phyloP scores from a whole-genome alignment of 2,797 vertebrate species.

The Enteromius paludinosus region DNA sequence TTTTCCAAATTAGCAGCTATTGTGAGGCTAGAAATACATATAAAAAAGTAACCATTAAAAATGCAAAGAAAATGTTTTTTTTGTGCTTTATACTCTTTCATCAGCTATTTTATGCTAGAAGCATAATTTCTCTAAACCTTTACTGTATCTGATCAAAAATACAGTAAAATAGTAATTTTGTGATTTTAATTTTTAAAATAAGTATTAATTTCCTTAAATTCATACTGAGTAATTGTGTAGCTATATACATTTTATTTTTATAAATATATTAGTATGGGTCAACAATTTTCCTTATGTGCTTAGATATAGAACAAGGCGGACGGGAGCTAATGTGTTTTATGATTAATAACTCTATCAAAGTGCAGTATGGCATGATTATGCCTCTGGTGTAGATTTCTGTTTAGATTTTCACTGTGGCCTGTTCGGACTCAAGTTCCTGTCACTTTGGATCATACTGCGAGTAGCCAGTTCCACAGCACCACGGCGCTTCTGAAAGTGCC shows the following conservation, averaged over 20 bases:
- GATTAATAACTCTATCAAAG: constrained; percentile 52
- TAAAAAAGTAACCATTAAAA: neutral
- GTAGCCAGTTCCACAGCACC: constrained; percentile 21
- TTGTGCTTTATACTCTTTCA: too few species aligned
- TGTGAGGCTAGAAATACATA: neutral
- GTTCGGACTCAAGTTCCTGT: constrained; percentile 46
- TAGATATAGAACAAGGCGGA: constrained; percentile 53
- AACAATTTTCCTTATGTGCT: neutral
- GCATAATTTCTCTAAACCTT: neutral
- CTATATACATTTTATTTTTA: neutral
- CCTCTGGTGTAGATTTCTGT: constrained; percentile 72
- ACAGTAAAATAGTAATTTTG: neutral
- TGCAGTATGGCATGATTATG: constrained; percentile 59
- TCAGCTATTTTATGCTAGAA: too few species aligned
- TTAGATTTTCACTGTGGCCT: constrained; percentile 67
- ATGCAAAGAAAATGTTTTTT: too few species aligned
- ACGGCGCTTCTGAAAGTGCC: constrained; percentile 31
- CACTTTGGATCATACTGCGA: constrained; percentile 59
- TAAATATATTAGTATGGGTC: neutral
- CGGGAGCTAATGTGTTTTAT: constrained; percentile 16
- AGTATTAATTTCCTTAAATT: neutral
- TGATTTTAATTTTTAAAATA: neutral
- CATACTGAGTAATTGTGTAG: neutral
- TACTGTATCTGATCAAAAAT: neutral
- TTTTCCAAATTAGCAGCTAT: neutral